A percentile compares a stretch with the other conserved stretches of the same genome.
Conservation (phyloP, 2,113 vertebrate genomes). For the Chlorodrepanis virens region DNA sequence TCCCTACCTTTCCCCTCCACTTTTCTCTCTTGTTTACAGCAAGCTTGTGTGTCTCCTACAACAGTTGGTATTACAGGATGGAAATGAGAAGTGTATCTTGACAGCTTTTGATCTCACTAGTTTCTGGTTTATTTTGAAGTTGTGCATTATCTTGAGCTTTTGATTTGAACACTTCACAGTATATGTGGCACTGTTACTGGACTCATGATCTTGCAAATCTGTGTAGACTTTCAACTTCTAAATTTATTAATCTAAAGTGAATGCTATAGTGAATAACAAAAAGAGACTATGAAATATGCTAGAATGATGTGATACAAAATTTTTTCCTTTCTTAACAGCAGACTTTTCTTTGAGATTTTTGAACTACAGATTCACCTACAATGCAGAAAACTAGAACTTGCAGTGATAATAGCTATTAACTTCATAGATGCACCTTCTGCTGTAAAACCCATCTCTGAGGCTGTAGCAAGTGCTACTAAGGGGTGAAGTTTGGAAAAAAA, state of each 20-base stretch:
- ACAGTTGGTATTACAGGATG: not conserved
- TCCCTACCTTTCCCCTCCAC: accelerated
- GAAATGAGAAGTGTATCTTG: not conserved
- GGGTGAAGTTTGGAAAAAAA: not conserved
- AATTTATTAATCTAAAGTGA: not conserved
- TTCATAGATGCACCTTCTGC: not conserved
- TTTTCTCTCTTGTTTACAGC: not conserved
- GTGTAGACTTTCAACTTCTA: not conserved
- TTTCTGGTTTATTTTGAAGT: slow-evolving; percentile 12
- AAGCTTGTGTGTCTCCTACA: not conserved
- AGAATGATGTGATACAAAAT: not conserved
- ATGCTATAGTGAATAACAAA: not conserved
- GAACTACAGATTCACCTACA: not conserved
- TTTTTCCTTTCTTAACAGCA: not conserved
- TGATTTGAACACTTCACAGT: not conserved
- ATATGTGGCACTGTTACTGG: not conserved
- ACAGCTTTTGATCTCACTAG: not conserved
- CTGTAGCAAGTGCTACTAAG: not conserved
- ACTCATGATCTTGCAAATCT: not conserved
- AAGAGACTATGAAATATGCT: not conserved
- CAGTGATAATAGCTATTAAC: not conserved
- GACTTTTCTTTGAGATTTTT: not conserved
- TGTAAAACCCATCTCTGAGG: not conserved
- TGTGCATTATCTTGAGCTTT: not conserved
- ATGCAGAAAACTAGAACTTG: not conserved